Base-by-base conservation (phyloP, 2,888 invertebrate genomes). In the Thalpophila matura region DNA sequence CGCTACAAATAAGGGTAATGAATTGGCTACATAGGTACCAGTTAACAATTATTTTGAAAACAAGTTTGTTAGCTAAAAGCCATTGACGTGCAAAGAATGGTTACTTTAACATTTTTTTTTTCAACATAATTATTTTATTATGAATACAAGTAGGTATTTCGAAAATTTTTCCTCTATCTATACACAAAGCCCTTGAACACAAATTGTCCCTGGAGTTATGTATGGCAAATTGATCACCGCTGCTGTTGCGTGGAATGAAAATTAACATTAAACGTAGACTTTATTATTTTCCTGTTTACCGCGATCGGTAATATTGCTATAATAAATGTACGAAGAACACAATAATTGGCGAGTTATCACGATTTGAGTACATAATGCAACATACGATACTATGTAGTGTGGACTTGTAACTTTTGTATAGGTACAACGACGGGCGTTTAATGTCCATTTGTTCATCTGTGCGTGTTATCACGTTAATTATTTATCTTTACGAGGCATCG, bases 201-300 rank as follows among this genome's bases (percentile, higher is more conserved):
- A 80, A 81, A 77, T 80, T 81, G 77, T 71, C 70, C 72, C 68
- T 81, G 74, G 68, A 61, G 56, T 70, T 72, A 66, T 74, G 73
- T 76, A 74, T 74, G 60, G 78, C 72, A 78, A 82, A 84, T 84
- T 82, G 82, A 71, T 79, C 79, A 80, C 84, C 85, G 80, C 86
- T 83, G 84, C 77, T 67, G 75, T 65, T 68, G 58, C 49, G 70
- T 54, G 65, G 68, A 68, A 77, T 66, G 64, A 70, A 77, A 71
- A 71, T 78, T 72, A 75, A 67, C 63, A 73, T 60, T 66, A 66
- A 77, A 64, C 42, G 55, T 50, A 63, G 51, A 51, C 50, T 49
- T 65, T 71, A 72, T 73, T 62, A 78, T 80, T 81, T 80, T 82
- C 79, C 80, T 80, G 80, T 80, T 78, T 80, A 81, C 77, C 47